Conservation (phyloP, 2,888 invertebrate genomes). For the Philaethria dido region DNA sequence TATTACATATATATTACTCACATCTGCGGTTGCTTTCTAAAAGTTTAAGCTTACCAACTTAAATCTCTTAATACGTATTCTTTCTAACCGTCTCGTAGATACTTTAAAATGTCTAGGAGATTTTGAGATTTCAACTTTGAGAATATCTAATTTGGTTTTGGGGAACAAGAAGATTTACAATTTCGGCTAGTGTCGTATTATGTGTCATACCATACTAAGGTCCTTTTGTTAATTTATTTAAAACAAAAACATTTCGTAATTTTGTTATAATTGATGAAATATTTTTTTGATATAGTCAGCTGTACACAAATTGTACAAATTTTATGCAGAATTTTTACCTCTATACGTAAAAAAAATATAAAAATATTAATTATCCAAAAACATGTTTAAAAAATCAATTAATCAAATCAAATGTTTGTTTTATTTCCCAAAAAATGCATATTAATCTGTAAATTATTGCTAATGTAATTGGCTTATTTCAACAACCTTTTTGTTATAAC, state of each 20-base stretch:
- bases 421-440: slow-evolving; percentile 21
- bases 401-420: too few relatives aligned
- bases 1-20: slow-evolving; percentile 13
- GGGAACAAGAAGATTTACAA: not conserved
- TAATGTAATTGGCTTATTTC: slow-evolving; percentile 51
- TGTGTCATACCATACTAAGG: not conserved
- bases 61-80: slow-evolving; percentile 42
- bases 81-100: slow-evolving; percentile 39
- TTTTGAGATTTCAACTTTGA: slow-evolving; percentile 68
- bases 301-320: too few relatives aligned
- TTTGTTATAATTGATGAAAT: too few relatives aligned
- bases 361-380: too few relatives aligned
- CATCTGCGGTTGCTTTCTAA: slow-evolving; percentile 37
- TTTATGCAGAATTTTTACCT: too few relatives aligned
- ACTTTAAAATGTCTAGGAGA: slow-evolving; percentile 43
- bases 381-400: too few relatives aligned
- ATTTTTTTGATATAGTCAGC: too few relatives aligned
- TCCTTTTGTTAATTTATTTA: too few relatives aligned
- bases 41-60: slow-evolving; percentile 39
- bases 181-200: not conserved
- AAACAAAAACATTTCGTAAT: too few relatives aligned
- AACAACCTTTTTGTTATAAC: slow-evolving; percentile 65
- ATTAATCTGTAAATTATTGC: slow-evolving; percentile 31
- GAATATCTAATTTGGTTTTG: slow-evolving; percentile 53
- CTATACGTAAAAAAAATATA: too few relatives aligned